Conservation (phyloP, 2,113 vertebrate genomes). For the Triplophysa rosa region DNA sequence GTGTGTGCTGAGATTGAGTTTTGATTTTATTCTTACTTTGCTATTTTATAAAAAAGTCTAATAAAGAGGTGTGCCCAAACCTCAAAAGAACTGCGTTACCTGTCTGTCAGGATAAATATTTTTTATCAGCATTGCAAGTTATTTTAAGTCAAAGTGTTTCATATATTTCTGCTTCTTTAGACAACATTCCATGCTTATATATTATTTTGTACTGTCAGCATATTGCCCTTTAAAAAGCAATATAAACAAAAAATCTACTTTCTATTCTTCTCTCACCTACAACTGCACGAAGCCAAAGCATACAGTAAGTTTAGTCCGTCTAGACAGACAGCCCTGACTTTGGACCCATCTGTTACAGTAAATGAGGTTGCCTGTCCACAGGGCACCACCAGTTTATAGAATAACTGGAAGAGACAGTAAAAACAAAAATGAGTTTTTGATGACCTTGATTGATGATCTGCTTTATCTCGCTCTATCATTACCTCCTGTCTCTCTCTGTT, state of each 20-base stretch:
- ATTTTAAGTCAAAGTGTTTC: conserved; percentile 23
- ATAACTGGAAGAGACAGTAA: background rate
- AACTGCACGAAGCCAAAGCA: background rate
- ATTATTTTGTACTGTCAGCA: conserved; percentile 11
- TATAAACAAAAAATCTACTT: background rate
- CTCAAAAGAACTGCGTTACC: background rate
- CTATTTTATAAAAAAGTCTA: too few relatives aligned
- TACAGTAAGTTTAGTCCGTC: background rate
- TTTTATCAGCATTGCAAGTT: conserved; percentile 10
- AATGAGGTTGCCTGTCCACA: background rate
- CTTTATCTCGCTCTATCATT: background rate
- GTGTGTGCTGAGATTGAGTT: too few relatives aligned
- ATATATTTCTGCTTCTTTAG: conserved; percentile 18
- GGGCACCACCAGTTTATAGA: background rate
- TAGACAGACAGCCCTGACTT: background rate
- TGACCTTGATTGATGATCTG: background rate
- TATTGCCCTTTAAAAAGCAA: background rate
- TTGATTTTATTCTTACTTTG: too few relatives aligned
- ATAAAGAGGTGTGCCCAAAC: too few relatives aligned
- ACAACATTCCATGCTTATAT: conserved; percentile 11
- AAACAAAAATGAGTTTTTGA: background rate
- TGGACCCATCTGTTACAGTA: background rate
- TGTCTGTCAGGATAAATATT: background rate
- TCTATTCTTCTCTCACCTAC: background rate
- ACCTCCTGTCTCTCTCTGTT: background rate